These are phyloP conservation scores for Lepus townsendii DNA, from an alignment of 2,797 vertebrate genomes.

Conservation along the genomic window DNA sequence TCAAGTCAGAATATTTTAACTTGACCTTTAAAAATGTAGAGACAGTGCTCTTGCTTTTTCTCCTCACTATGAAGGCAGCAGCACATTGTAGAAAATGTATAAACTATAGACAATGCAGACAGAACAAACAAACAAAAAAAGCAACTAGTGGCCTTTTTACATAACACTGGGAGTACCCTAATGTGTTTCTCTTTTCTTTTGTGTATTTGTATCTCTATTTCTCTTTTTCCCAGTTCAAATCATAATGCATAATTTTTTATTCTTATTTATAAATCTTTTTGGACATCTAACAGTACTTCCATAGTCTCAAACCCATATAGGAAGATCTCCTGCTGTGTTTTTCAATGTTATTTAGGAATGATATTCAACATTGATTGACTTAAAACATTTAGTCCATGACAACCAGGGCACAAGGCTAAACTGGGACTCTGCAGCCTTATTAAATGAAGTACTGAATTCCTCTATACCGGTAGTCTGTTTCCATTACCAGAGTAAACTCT, in stretches of 20 bases:
- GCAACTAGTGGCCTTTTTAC: neutral
- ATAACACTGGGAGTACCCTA: neutral
- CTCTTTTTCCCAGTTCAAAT: neutral
- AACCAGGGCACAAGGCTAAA: neutral
- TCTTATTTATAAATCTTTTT: neutral
- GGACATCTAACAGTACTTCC: neutral
- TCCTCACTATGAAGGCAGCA: neutral
- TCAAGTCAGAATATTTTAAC: neutral
- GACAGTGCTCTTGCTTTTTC: neutral
- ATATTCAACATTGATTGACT: neutral
- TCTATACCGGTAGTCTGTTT: neutral
- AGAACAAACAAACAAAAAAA: neutral
- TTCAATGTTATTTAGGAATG: neutral
- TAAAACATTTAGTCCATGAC: neutral
- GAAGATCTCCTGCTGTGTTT: neutral
- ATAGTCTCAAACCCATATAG: neutral
- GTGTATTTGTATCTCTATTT: neutral
- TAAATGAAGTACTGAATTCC: neutral
- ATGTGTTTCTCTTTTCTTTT: neutral
- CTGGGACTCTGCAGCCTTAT: neutral
- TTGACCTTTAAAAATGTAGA: neutral
- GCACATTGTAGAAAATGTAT: neutral
- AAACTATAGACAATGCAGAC: neutral
- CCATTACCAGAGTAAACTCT: neutral
- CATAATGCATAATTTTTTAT: neutral